These are phyloP conservation scores for Callocephalon fimbriatum DNA, from an alignment of 2,113 vertebrate species.

Conservation along the genomic window DNA sequence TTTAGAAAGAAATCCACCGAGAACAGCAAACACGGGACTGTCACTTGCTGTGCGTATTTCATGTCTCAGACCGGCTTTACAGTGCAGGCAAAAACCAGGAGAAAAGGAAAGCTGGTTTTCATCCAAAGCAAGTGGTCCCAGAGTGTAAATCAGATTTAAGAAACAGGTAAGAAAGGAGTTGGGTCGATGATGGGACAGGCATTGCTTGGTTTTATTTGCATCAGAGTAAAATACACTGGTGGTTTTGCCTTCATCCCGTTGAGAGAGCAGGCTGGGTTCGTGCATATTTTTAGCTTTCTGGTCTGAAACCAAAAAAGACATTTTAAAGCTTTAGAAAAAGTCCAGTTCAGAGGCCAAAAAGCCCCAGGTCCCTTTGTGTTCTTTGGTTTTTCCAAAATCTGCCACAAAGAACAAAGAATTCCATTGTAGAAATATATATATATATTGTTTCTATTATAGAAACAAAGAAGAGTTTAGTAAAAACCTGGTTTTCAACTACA, in stretches of 20 bases:
- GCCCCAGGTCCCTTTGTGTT: not conserved
- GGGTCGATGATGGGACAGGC: not conserved
- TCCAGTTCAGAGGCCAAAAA: not conserved
- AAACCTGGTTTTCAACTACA: not conserved
- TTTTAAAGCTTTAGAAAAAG: not conserved
- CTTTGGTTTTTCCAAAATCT: not conserved
- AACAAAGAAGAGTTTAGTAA: not conserved
- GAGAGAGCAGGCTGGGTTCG: not conserved
- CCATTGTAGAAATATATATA: not conserved
- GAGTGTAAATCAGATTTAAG: not conserved
- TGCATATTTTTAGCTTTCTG: not conserved
- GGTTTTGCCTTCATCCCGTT: not conserved
- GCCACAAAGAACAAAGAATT: not conserved
- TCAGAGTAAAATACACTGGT: rapidly evolving
- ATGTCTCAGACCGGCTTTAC: not conserved
- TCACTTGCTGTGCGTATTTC: not conserved
- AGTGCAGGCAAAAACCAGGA: not conserved
- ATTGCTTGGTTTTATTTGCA: not conserved
- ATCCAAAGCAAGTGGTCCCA: not conserved
- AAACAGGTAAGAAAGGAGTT: not conserved
- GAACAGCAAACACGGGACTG: not conserved
- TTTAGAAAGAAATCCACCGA: not conserved
- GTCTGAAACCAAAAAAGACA: not conserved
- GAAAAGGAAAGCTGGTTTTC: not conserved
- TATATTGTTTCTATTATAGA: not conserved